A percentile compares a stretch with the other conserved stretches of the same genome.
These are phyloP conservation scores for Cliona cf. orientalis DNA, from an alignment of 37 sponge, comb jelly and placozoan genomes.

Conservation along the genomic window DNA sequence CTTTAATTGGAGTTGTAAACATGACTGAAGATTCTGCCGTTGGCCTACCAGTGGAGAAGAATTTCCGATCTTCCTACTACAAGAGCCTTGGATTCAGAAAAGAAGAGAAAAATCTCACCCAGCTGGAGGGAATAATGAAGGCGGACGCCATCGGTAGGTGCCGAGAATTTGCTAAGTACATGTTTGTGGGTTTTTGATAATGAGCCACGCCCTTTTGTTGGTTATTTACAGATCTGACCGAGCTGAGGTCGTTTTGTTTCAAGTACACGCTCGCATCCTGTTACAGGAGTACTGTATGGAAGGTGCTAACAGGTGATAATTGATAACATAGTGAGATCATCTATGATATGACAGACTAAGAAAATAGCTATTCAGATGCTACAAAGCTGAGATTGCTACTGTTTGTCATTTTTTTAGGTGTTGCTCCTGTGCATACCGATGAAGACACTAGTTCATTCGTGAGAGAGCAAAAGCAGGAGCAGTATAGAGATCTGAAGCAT, in stretches of 20 bases:
- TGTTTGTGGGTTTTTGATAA: not conserved
- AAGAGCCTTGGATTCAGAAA: slow-evolving; percentile 60
- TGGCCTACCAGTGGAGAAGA: not conserved
- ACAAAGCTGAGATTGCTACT: not conserved
- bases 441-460: slow-evolving; percentile 40
- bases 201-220: not conserved
- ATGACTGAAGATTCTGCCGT: not conserved
- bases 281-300: slow-evolving; percentile 56
- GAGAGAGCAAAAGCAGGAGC: slow-evolving; percentile 22
- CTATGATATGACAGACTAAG: not conserved
- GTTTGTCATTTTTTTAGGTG: slow-evolving; percentile 22
- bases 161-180: not conserved
- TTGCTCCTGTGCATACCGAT: slow-evolving; percentile 37
- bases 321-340: not conserved
- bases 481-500: slow-evolving; percentile 44
- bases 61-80: slow-evolving; percentile 76
- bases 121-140: slow-evolving; percentile 48
- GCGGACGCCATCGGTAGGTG: slow-evolving; percentile 45
- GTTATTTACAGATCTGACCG: slow-evolving; percentile 35
- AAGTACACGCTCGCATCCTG: slow-evolving; percentile 44
- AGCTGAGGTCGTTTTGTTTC: slow-evolving; percentile 51
- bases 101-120: slow-evolving; percentile 34
- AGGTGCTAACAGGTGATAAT: slow-evolving; percentile 39
- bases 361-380: too few relatives aligned
- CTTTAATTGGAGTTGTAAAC: not conserved